A percentile compares a stretch with the other conserved stretches of the same genome.
Evolutionary conservation across 2,113 vertebrate species (phyloP).

Genomic region (Oryctolagus cuniculus): mOryCun1.1 NC_091432.1:88849501-88850000

Average conservation of each 20-base stretch:
- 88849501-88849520: too few relatives aligned
- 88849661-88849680: not conserved
- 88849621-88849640: too few relatives aligned
- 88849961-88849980: not conserved
- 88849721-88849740: not conserved
- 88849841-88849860: not conserved
- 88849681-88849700: not conserved
- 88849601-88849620: too few relatives aligned
- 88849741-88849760: not conserved
- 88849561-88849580: too few relatives aligned
- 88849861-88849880: not conserved
- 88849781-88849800: not conserved
- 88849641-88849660: not conserved
- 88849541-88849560: too few relatives aligned
- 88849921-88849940: not conserved
- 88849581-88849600: too few relatives aligned
- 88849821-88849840: not conserved
- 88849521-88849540: too few relatives aligned
- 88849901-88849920: not conserved
- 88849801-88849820: not conserved
- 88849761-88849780: not conserved
- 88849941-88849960: not conserved
- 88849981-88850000: not conserved
- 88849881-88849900: slow-evolving; percentile 11
- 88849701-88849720: not conserved